These are phyloP conservation scores for Brachionus paranguensis DNA, from an alignment of 1,140 invertebrate genomes.

Conservation along the genomic window DNA sequence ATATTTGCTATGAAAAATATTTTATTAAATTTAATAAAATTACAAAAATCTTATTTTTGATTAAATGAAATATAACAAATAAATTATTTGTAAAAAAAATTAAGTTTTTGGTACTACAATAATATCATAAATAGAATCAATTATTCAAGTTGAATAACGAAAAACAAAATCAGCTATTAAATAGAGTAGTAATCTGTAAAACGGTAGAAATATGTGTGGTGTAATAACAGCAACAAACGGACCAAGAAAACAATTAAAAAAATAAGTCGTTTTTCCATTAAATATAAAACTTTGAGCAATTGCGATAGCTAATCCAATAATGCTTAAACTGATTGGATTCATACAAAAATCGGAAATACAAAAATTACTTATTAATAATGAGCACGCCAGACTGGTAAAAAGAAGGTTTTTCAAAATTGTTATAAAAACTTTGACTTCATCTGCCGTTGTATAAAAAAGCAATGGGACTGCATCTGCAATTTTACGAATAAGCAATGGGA, in stretches of 20 bases:
- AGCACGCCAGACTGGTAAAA: neutral
- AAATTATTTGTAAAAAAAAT: neutral
- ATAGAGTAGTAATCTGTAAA: neutral
- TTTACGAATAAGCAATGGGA: no score
- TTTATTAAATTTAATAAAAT: neutral
- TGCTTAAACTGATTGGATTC: neutral
- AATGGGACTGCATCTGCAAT: no score
- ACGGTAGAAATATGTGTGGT: neutral
- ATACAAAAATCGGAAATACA: neutral
- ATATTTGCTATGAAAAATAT: no score
- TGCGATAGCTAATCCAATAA: neutral
- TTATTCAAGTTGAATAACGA: neutral
- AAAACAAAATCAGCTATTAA: neutral
- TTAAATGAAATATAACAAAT: neutral
- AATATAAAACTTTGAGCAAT: neutral
- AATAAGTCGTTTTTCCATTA: neutral
- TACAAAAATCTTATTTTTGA: neutral
- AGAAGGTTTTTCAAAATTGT: neutral
- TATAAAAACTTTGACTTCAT: neutral
- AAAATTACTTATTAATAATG: neutral
- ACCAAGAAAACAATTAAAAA: neutral
- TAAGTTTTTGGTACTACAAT: neutral
- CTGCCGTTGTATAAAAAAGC: neutral
- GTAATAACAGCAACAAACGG: neutral
- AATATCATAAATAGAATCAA: neutral